phyloP scores from a whole-genome alignment of 2,113 vertebrate species.

The Lepus timidus region DNA sequence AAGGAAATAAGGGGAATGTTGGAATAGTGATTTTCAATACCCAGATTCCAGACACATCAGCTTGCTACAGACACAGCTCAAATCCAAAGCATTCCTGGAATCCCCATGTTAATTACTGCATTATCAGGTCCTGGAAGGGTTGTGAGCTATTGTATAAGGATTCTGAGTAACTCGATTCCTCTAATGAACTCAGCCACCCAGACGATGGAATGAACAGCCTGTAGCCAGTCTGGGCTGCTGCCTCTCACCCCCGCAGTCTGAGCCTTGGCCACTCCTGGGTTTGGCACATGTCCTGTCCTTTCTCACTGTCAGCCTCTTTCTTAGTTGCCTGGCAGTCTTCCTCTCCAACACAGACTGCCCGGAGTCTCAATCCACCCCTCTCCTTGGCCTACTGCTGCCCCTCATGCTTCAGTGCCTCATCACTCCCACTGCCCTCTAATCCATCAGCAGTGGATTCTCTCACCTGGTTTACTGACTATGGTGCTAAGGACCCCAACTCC shows the following conservation, averaged over 20 bases:
- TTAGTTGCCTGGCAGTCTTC: constrained; percentile 12
- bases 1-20: constrained; percentile 58
- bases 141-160: constrained; percentile 69
- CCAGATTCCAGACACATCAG: constrained; percentile 74
- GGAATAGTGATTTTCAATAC: constrained; percentile 65
- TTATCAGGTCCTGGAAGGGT: constrained; percentile 79
- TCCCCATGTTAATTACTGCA: constrained; percentile 74
- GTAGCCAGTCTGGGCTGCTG: constrained; percentile 70
- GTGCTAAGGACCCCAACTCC: background rate
- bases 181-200: constrained; percentile 76
- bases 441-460: background rate
- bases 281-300: constrained; percentile 62
- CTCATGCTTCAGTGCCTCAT: background rate
- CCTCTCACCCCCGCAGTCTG: constrained; percentile 64
- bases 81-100: constrained; percentile 80
- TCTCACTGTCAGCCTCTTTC: constrained; percentile 40
- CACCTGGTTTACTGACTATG: background rate
- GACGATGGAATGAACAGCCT: constrained; percentile 74
- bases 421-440: background rate
- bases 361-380: background rate
- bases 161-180: constrained; percentile 76
- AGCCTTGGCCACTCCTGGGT: constrained; percentile 21
- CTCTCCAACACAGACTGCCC: background rate
- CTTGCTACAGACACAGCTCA: constrained; percentile 66
- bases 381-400: background rate